Conservation (phyloP, 2,888 invertebrate species). For the Tachina fera region DNA sequence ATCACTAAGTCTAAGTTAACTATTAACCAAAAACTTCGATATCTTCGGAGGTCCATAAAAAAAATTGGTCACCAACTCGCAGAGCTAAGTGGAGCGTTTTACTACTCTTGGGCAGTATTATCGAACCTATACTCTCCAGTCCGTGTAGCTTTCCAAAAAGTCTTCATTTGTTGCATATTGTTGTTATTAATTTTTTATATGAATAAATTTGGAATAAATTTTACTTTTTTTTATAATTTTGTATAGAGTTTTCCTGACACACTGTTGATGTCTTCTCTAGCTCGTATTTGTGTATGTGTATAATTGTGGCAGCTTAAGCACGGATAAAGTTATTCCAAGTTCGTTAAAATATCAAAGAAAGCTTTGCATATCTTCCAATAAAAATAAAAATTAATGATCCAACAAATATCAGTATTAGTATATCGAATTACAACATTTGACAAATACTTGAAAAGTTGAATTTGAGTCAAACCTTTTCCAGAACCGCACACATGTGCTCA, state of each 20-base stretch:
- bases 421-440: conserved; percentile 46
- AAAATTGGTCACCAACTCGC: no score
- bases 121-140: no score
- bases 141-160: no score
- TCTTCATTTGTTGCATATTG: no score
- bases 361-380: conserved; percentile 50
- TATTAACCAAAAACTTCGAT: no score
- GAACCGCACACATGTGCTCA: not conserved
- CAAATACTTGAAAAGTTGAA: conserved; percentile 18
- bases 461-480: conserved; percentile 4
- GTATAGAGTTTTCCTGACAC: not conserved
- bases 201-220: no score
- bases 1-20: no score
- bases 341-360: conserved; percentile 38
- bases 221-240: no score
- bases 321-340: conserved; percentile 16
- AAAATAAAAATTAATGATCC: conserved; percentile 69
- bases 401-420: conserved; percentile 58
- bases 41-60: no score
- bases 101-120: no score
- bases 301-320: not conserved
- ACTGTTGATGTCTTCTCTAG: not conserved
- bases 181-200: no score
- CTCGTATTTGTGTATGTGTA: not conserved
- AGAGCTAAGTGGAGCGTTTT: no score